Conservation (phyloP, 2,113 vertebrate genomes). For the Leiothrix lutea region DNA sequence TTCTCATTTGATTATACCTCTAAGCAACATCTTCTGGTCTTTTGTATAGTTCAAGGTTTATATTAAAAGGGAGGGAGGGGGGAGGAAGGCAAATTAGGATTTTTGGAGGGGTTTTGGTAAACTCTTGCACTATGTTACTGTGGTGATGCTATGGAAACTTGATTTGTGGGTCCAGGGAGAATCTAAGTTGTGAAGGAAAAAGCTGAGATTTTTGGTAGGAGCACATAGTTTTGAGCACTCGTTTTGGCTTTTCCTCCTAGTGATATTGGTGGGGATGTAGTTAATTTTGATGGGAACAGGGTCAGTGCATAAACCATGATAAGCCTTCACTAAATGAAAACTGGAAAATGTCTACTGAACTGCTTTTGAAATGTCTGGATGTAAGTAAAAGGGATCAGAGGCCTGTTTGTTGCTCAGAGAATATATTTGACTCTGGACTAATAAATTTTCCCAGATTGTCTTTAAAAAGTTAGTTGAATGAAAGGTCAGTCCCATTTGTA, state of each 20-base stretch:
- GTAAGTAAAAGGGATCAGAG: background rate
- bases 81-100: background rate
- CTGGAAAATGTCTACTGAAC: background rate
- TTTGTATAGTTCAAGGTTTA: background rate
- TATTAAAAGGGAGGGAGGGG: accelerated
- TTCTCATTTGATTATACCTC: background rate
- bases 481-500: conserved; percentile 18
- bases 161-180: background rate
- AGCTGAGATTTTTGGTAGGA: background rate
- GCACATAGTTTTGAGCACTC: background rate
- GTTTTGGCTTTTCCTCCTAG: background rate
- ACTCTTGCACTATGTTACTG: background rate
- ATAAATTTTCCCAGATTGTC: conserved; percentile 23
- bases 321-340: background rate
- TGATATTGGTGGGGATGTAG: background rate
- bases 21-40: background rate
- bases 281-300: background rate
- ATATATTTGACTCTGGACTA: background rate
- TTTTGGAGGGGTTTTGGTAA: background rate
- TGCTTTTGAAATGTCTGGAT: background rate
- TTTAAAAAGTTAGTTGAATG: background rate
- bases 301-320: background rate
- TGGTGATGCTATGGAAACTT: background rate
- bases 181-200: background rate
- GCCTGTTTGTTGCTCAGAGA: background rate